Percentiles rank a stretch among this genome's conserved stretches.
Evolutionary conservation across 1,140 invertebrate species (phyloP).

Genomic region (Sinella curviseta): DNA sequence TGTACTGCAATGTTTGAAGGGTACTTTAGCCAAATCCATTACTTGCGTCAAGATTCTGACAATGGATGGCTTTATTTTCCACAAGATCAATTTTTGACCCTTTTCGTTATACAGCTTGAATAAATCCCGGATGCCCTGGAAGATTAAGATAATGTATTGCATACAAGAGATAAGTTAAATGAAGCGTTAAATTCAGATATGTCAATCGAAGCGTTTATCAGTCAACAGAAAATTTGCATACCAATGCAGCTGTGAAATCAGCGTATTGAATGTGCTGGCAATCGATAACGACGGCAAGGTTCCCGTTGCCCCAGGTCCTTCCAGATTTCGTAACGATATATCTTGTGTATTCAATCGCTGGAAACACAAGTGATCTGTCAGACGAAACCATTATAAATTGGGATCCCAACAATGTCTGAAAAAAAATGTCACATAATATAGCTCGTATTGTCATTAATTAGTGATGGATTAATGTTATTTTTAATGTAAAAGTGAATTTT

Average conservation of each 20-base stretch:
- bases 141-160: background rate
- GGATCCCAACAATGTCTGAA: conserved; percentile 56
- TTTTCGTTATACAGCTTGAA: conserved; percentile 8
- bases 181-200: too few relatives aligned
- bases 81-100: conserved; percentile 13
- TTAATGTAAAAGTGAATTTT: too few relatives aligned
- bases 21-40: background rate
- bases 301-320: conserved; percentile 60
- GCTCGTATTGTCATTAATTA: background rate
- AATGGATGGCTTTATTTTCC: conserved; percentile 17
- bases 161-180: too few relatives aligned
- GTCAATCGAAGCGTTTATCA: too few relatives aligned
- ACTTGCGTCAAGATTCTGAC: background rate
- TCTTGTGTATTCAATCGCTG: conserved; percentile 77
- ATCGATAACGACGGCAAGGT: conserved; percentile 72
- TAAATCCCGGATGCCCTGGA: conserved; percentile 6
- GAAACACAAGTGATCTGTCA: conserved; percentile 71
- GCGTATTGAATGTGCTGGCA: conserved; percentile 69
- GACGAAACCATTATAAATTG: conserved; percentile 70
- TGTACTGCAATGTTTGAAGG: background rate
- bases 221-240: too few relatives aligned
- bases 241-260: conserved; percentile 22
- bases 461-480: background rate
- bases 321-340: conserved; percentile 71
- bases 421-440: background rate